phyloP scores from a whole-genome alignment of 2,888 invertebrate species.

The Chouioia cunea region DNA sequence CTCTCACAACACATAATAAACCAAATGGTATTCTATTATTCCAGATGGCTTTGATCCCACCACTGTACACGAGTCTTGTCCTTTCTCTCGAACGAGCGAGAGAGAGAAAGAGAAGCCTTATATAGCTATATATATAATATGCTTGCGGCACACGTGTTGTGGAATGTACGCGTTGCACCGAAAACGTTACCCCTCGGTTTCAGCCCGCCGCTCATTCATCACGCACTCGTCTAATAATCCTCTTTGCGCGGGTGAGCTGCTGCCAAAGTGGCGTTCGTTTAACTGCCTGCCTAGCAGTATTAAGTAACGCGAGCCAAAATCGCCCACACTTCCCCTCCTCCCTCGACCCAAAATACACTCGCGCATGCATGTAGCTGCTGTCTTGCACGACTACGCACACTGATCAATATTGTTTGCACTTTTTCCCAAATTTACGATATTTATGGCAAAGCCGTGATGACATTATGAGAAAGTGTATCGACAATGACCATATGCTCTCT shows the following conservation, averaged over 20 bases:
- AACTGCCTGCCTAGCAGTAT: neutral
- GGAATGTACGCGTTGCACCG: neutral
- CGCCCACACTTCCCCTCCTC: neutral
- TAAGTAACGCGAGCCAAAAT: neutral
- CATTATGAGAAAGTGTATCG: slow-evolving; percentile 22
- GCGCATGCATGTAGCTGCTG: too few relatives aligned
- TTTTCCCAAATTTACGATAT: slow-evolving; percentile 31
- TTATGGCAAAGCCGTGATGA: slow-evolving; percentile 22
- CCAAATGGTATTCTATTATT: slow-evolving; percentile 68
- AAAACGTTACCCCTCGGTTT: slow-evolving; percentile 2
- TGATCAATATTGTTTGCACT: slow-evolving; percentile 39
- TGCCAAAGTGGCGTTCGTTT: slow-evolving; percentile 55
- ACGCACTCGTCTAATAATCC: slow-evolving; percentile 61
- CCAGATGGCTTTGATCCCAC: slow-evolving; percentile 60
- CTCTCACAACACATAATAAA: slow-evolving; percentile 56
- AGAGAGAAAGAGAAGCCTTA: too few relatives aligned
- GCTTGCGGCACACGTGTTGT: slow-evolving; percentile 4
- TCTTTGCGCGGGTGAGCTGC: slow-evolving; percentile 49
- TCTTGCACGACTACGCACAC: neutral
- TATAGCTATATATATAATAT: too few relatives aligned
- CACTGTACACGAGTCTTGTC: slow-evolving; percentile 48
- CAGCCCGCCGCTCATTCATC: slow-evolving; percentile 57
- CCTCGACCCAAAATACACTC: too few relatives aligned
- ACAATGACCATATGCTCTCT: neutral
- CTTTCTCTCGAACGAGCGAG: slow-evolving; percentile 15